These are phyloP conservation scores for Drosophila colorata DNA, from an alignment of 2,888 invertebrate species.

Conservation along the genomic window DNA sequence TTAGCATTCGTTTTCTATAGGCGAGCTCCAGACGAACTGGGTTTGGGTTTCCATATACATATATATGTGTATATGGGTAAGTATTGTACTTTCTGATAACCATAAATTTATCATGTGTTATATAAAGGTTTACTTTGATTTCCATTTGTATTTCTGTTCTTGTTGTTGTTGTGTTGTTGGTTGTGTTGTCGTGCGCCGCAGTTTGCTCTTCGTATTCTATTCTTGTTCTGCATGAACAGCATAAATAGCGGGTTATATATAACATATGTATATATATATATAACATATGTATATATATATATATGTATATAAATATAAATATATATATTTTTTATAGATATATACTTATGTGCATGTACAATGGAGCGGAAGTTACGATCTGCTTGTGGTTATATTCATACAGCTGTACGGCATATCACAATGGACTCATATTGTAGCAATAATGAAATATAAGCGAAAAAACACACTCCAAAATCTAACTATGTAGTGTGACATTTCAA, in stretches of 20 bases:
- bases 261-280: neutral
- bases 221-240: slow-evolving; percentile 55
- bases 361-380: slow-evolving; percentile 46
- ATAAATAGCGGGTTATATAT: slow-evolving; percentile 24
- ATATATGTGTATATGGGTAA: neutral
- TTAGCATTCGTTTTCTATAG: slow-evolving; percentile 5
- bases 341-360: slow-evolving; percentile 9
- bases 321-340: neutral
- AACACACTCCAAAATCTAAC: neutral
- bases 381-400: slow-evolving; percentile 12
- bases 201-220: slow-evolving; percentile 20
- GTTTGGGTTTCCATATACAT: neutral
- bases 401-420: slow-evolving; percentile 16
- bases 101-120: slow-evolving; percentile 31
- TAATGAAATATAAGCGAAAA: neutral
- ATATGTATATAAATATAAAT: slow-evolving; percentile 5
- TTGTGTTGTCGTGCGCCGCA: slow-evolving; percentile 18
- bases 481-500: slow-evolving; percentile 1
- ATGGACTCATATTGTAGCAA: slow-evolving; percentile 4
- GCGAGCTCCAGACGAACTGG: neutral
- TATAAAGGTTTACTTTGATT: slow-evolving; percentile 22
- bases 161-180: slow-evolving; percentile 3
- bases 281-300: neutral
- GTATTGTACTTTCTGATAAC: slow-evolving; percentile 41
- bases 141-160: slow-evolving; percentile 20